These are phyloP conservation scores for Lithophane ornitopus DNA, from an alignment of 2,888 invertebrate species.

Conservation along the genomic window DNA sequence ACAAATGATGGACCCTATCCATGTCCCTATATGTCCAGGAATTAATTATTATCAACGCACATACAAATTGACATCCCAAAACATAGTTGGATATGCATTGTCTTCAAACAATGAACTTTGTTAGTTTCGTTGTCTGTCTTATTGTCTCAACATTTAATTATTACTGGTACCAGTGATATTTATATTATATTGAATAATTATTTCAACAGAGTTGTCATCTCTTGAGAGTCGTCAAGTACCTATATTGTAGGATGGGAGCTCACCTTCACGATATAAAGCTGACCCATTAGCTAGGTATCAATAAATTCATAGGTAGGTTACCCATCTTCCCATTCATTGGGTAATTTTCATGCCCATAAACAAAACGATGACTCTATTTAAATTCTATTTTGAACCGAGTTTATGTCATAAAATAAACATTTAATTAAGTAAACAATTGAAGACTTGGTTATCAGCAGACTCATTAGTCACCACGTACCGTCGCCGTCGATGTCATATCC, in stretches of 20 bases:
- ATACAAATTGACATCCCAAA: slow-evolving; percentile 78
- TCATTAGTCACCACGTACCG: slow-evolving; percentile 74
- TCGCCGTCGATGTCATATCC: slow-evolving; percentile 71
- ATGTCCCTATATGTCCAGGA: slow-evolving; percentile 68
- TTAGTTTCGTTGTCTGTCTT: slow-evolving; percentile 54
- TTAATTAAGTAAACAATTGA: slow-evolving; percentile 35
- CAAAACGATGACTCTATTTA: slow-evolving; percentile 32
- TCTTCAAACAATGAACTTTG: slow-evolving; percentile 78
- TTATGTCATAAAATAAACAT: slow-evolving; percentile 42
- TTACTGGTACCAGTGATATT: slow-evolving; percentile 17
- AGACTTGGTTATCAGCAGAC: slow-evolving; percentile 43
- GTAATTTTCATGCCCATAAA: slow-evolving; percentile 11
- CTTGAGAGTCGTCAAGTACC: neutral
- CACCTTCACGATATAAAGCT: neutral
- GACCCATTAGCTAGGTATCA: neutral
- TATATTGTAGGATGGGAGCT: neutral
- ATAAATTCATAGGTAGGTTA: neutral
- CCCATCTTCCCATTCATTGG: neutral
- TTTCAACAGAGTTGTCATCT: slow-evolving; percentile 15
- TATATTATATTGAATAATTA: slow-evolving; percentile 18
- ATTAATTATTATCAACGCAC: slow-evolving; percentile 80
- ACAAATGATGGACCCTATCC: slow-evolving; percentile 72
- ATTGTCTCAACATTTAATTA: slow-evolving; percentile 46
- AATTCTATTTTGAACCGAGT: slow-evolving; percentile 23
- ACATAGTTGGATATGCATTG: slow-evolving; percentile 78